A percentile compares a stretch with the other conserved stretches of the same genome.
Evolutionary conservation across 2,888 invertebrate species (phyloP).

Genomic region (Platerodrilus igneus): DNA sequence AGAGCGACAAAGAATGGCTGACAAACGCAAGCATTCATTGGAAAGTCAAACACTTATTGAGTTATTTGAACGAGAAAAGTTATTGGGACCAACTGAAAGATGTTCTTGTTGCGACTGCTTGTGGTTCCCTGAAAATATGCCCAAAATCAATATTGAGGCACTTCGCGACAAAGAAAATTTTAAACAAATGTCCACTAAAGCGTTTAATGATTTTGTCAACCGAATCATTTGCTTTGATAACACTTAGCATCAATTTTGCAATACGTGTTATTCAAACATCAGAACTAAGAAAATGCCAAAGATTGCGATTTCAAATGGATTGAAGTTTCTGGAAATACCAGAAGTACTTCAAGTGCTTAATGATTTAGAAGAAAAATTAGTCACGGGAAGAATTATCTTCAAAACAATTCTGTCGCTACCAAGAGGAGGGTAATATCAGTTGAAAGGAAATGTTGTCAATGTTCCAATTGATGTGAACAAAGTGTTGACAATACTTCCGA

Average conservation of each 20-base stretch:
- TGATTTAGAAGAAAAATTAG: constrained; percentile 5
- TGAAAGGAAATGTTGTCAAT: constrained; percentile 9
- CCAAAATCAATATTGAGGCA: not conserved
- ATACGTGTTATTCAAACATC: constrained; percentile 6
- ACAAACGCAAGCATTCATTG: too few species aligned
- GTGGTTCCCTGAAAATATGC: not conserved
- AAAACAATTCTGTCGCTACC: constrained; percentile 7
- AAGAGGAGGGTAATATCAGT: constrained; percentile 7
- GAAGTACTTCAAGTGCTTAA: constrained; percentile 2
- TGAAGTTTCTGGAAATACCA: constrained; percentile 4
- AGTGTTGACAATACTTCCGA: not conserved
- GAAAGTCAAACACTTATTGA: too few species aligned
- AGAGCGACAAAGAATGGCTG: too few species aligned
- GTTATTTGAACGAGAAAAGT: too few species aligned
- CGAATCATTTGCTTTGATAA: not conserved
- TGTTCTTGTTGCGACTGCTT: constrained; percentile 1
- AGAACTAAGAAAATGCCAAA: not conserved
- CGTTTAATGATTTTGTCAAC: not conserved
- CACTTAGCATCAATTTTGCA: constrained; percentile 1
- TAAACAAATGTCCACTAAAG: not conserved
- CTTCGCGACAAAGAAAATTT: too few species aligned
- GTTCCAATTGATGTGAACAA: constrained; percentile 7
- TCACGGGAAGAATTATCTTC: constrained; percentile 4
- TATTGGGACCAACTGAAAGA: too few species aligned
- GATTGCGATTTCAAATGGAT: constrained; percentile 5